Evolutionary conservation across 2,113 vertebrate species (phyloP).

Genomic region (Marcusenius ussheri): DNA sequence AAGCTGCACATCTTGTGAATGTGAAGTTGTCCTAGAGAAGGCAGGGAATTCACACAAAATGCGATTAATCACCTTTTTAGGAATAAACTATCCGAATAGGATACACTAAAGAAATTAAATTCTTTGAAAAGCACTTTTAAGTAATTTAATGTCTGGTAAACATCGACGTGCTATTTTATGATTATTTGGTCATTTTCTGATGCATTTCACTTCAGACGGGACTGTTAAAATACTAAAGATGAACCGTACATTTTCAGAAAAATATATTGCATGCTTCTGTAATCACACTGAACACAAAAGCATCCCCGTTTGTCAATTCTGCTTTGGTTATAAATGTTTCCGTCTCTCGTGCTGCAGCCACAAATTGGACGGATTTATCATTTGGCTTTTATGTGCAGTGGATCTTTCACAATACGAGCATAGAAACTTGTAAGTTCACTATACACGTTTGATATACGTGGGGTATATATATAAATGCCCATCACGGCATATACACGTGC

Average conservation of each 20-base stretch:
- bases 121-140: not conserved
- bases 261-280: not conserved
- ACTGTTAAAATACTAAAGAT: not conserved
- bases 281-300: not conserved
- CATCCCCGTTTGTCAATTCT: not conserved
- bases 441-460: not conserved
- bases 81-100: not conserved
- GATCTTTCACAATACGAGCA: not conserved
- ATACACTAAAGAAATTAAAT: not conserved
- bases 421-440: not conserved
- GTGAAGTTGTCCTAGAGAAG: slow-evolving; percentile 33
- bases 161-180: not conserved
- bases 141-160: not conserved
- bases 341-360: not conserved
- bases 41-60: slow-evolving; percentile 25
- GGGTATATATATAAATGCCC: not conserved
- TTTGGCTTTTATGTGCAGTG: not conserved
- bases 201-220: not conserved
- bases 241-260: not conserved
- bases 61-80: slow-evolving; percentile 1
- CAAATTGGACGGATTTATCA: not conserved
- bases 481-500: not conserved
- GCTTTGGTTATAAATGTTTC: not conserved
- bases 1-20: slow-evolving; percentile 22
- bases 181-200: not conserved